Evolutionary conservation across 1,140 invertebrate species (phyloP).

Genomic region (Drosophila tropicalis): DNA sequence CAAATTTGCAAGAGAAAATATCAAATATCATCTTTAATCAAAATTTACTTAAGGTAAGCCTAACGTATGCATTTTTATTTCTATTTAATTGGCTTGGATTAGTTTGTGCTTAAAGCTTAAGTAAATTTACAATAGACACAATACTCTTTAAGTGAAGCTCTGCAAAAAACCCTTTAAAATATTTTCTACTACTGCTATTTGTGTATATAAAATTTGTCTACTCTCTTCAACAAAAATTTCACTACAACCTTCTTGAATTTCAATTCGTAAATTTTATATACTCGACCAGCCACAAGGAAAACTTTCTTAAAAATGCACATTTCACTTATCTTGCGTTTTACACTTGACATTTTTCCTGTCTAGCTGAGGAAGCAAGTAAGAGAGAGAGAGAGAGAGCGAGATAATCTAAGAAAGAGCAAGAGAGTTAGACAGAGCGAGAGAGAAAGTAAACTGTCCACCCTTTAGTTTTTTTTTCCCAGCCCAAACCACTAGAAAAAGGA

Average conservation of each 20-base stretch:
- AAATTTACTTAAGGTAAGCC: no score
- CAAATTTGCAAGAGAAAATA: no score
- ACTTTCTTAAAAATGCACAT: slow-evolving; percentile 20
- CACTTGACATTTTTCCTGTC: slow-evolving; percentile 21
- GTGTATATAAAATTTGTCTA: neutral
- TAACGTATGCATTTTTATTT: no score
- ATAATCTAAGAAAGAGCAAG: neutral
- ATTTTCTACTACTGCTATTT: neutral
- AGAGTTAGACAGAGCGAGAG: neutral
- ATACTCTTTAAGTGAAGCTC: no score
- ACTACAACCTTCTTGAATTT: slow-evolving; percentile 4
- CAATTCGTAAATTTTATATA: slow-evolving; percentile 7
- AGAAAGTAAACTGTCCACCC: slow-evolving; percentile 28
- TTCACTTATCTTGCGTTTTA: slow-evolving; percentile 25
- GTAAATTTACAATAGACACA: no score
- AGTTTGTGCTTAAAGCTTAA: no score
- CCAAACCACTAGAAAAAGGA: slow-evolving; percentile 4
- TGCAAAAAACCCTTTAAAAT: neutral
- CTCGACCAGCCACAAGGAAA: slow-evolving; percentile 12
- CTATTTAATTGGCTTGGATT: no score
- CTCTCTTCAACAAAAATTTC: neutral
- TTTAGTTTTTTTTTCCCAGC: neutral
- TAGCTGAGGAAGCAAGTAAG: neutral
- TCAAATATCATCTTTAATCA: no score
- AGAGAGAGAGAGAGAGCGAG: neutral